Percentiles rank a stretch among this genome's conserved stretches.
phyloP scores from a whole-genome alignment of 2,113 vertebrate species.

The Passer domesticus region DNA sequence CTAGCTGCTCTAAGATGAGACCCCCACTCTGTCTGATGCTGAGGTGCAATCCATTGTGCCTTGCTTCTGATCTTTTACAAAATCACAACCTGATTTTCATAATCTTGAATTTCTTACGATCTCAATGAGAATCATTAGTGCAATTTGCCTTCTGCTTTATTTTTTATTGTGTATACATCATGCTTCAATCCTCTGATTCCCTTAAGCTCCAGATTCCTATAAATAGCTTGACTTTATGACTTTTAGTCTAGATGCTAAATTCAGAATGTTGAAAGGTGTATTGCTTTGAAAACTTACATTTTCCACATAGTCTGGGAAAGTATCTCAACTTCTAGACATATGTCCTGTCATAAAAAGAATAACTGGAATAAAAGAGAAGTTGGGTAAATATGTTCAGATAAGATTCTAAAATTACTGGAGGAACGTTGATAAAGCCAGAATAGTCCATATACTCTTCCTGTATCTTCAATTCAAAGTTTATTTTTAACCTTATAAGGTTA shows the following conservation, averaged over 20 bases:
- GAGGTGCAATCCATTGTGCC: background rate
- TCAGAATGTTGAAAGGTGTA: background rate
- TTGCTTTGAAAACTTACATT: background rate
- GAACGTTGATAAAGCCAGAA: background rate
- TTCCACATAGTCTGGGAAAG: background rate
- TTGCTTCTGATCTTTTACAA: background rate
- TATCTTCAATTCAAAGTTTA: background rate
- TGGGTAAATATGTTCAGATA: background rate
- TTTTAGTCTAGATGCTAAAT: background rate
- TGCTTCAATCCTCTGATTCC: background rate
- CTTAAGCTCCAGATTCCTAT: background rate
- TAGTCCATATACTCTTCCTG: background rate
- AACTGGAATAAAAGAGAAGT: background rate
- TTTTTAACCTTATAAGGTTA: background rate
- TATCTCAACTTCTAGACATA: background rate
- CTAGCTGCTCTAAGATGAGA: background rate
- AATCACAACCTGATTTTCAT: background rate
- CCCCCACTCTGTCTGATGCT: background rate
- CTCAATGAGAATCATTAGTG: background rate
- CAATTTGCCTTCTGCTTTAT: background rate
- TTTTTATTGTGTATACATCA: background rate
- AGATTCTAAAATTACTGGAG: background rate
- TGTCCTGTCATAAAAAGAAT: background rate
- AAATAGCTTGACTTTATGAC: background rate
- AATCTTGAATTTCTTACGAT: background rate